Evolutionary conservation across 2,888 invertebrate species (phyloP), one percentile per base, ranked within the genome.

Genomic region (Diaperis boleti): DNA sequence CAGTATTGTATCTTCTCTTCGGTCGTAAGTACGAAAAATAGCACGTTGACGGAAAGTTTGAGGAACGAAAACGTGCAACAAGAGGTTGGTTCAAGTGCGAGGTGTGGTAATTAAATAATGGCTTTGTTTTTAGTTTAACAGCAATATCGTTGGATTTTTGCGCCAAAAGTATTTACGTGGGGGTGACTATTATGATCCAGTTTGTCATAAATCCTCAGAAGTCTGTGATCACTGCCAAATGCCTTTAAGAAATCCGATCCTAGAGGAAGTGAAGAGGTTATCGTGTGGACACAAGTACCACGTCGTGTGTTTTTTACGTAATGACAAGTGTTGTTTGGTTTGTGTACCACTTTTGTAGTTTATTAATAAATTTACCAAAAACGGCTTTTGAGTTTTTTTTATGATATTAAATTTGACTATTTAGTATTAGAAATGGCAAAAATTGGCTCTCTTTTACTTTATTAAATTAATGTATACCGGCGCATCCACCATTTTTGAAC

Each of bases 1-100:
- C 87, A 87, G 63, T 81, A 84, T 0, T 85, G 86, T 72, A 77
- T 88, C 59, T 76, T 87, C 68, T 81, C 82, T 18, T 77, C 82
- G 1, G 76, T 83, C 42, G 17, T 49, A 1, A 33, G 47, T 76
- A 82, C 81, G 72, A 83, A 83, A 68, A 82, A 79, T 67, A 2
- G 6, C n/a, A n/a, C n/a, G n/a, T 26, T 20, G 6, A 44, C 18
- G 13, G 10, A 14, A n/a, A 8, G 29, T 26, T 41, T 49, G 5
- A 13, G 14, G 0, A 35, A 49, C 14, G 26, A 49, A 8, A 18
- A 20, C 8, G 56, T 33, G 2, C 10, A 33, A 20, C 52, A 35
- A 13, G 17, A 61, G 61, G 61, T 61, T 18, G 10, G 42, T 22
- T 20, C 14, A 44, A 2, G 31, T 10, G 31, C 31, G 13, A 26